Evolutionary conservation across 2,113 vertebrate genomes (phyloP), one percentile per base, ranked within the genome.

Genomic region (Amia ocellicauda): DNA sequence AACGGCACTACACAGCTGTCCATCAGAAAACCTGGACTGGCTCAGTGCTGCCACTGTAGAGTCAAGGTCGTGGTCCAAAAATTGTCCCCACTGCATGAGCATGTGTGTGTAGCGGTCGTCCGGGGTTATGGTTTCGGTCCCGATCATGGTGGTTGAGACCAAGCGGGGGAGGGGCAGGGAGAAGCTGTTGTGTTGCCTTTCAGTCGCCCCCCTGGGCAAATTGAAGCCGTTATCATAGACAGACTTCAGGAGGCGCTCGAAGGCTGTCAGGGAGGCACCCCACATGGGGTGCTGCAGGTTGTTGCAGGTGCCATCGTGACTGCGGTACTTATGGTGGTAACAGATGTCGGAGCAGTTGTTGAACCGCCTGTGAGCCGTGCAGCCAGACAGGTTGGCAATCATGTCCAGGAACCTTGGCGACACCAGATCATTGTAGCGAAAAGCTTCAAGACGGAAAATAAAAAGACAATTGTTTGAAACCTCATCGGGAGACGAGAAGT

Each of bases 1-100:
- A 49, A 84, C 94, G 0, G 88, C 81, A 67, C 91, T 84, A 72
- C 97, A 99, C 31, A 94, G 91, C 74, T 96, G 94, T 24, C 96
- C 95, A 2, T 99, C 97, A 0, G 94, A 99, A 85, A 99, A 99
- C 8, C 97, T 91, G 0, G 95, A 95, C 78, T 99, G 94, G 61
- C 97, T 99, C 49, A 99, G 86, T 0, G 97, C 92, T 8, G 80
- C 92, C 66, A 99, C 97, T 0, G 97, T 99, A 2, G 93, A 91
- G 75, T 98, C 97, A 71, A 99, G 73, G 71, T 99, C 97, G 0
- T 99, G 97, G 83, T 99, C 97, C 2, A 99, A 85, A 72, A 99
- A 99, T 82, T 99, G 97, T 28, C 97, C 97, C 97, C 97, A 99
- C 74, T 99, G 97, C 97, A 99, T 99, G 7, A 97, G 84, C 91